phyloP scores from a whole-genome alignment of 2,888 invertebrate genomes.

The Drosophila tanythrix region DNA sequence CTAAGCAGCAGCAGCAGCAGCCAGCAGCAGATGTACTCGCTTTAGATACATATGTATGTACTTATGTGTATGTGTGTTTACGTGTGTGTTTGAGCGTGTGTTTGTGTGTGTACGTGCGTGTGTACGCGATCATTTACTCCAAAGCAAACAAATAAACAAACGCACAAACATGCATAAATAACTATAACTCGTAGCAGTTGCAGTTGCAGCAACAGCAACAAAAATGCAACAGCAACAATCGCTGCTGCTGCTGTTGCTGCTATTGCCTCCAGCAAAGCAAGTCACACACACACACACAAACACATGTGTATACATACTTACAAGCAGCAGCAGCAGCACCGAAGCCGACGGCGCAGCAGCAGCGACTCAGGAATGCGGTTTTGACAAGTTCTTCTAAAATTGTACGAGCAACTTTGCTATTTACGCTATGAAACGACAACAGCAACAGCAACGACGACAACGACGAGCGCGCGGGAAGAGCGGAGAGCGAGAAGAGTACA shows the following conservation, averaged over 20 bases:
- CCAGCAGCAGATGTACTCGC: slow-evolving; percentile 49
- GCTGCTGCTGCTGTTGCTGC: slow-evolving; percentile 25
- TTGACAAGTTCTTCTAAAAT: slow-evolving; percentile 85
- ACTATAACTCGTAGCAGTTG: slow-evolving; percentile 81
- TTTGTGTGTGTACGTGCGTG: slow-evolving; percentile 40
- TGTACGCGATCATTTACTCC: slow-evolving; percentile 80
- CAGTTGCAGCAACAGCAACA: slow-evolving; percentile 57
- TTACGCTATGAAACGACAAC: slow-evolving; percentile 80
- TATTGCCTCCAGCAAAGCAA: slow-evolving; percentile 76
- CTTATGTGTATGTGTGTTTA: neutral
- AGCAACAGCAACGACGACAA: slow-evolving; percentile 36
- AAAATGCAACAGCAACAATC: slow-evolving; percentile 57
- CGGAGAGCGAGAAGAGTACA: slow-evolving; percentile 67
- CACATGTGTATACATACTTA: slow-evolving; percentile 19
- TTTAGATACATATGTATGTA: slow-evolving; percentile 22
- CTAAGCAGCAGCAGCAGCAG: slow-evolving; percentile 44
- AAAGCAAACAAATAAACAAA: slow-evolving; percentile 80
- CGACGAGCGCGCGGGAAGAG: slow-evolving; percentile 31
- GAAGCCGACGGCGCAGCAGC: slow-evolving; percentile 62
- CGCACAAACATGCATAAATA: slow-evolving; percentile 79
- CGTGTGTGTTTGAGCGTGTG: neutral
- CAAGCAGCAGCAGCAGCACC: slow-evolving; percentile 19
- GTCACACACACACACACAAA: slow-evolving; percentile 48
- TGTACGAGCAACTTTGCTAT: slow-evolving; percentile 83
- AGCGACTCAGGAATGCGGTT: slow-evolving; percentile 82